Evolutionary conservation across 2,113 vertebrate species (phyloP).

Genomic region (Chaetodon auriga): DNA sequence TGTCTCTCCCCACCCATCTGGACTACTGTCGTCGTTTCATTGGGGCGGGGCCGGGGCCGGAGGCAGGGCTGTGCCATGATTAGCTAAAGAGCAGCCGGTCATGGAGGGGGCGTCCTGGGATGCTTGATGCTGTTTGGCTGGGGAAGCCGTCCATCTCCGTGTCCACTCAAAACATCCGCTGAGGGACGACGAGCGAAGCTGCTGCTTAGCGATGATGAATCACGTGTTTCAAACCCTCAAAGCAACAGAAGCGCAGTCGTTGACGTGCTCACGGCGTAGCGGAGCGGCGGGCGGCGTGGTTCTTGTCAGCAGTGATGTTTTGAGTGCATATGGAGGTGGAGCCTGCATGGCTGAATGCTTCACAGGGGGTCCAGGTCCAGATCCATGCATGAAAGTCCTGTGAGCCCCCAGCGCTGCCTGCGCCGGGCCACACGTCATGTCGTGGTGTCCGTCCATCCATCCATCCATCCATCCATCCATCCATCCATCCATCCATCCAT

Average conservation of each 20-base stretch:
- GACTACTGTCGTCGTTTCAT: conserved; percentile 65
- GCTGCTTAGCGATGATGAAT: background rate
- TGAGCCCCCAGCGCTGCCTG: conserved; percentile 38
- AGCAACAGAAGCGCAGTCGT: background rate
- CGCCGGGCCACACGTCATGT: conserved; percentile 46
- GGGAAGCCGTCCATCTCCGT: conserved; percentile 64
- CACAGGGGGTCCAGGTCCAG: conserved; percentile 36
- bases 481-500: conserved; percentile 14
- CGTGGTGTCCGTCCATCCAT: conserved; percentile 27
- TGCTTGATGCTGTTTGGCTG: conserved; percentile 59
- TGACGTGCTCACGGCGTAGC: background rate
- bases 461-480: conserved; percentile 20
- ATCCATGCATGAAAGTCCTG: conserved; percentile 67
- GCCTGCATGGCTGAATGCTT: conserved; percentile 75
- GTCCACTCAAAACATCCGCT: conserved; percentile 74
- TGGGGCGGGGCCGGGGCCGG: conserved; percentile 19
- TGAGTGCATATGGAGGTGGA: conserved; percentile 67
- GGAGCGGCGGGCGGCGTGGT: background rate
- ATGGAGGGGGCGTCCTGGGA: conserved; percentile 49
- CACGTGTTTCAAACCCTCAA: background rate
- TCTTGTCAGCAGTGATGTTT: conserved; percentile 56
- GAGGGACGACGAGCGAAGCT: background rate
- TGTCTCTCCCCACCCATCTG: conserved; percentile 70
- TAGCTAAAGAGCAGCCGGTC: conserved; percentile 36
- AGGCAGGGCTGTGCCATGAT: conserved; percentile 41